Evolutionary conservation across 53 echinoderm and acorn worm genomes (phyloP), one percentile per base, ranked within the genome.

Genomic region (Arbacia lixula): DNA sequence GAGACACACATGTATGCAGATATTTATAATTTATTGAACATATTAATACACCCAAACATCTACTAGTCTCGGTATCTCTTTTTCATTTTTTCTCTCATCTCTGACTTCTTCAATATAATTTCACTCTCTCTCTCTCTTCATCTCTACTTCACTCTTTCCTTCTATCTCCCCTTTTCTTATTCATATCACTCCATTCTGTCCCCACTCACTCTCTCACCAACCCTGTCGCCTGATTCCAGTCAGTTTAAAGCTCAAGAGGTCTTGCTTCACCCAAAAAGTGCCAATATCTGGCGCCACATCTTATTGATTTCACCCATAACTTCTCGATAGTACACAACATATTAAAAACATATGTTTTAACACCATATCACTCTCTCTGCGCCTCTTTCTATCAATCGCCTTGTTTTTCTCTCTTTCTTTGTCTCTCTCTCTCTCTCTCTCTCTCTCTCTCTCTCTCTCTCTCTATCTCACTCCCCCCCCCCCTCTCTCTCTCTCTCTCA

Each of bases 191-290:
- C n/a, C n/a, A 36, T 36, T 20, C 6, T 9, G 36, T 21, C 36
- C 24, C 11, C 19, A 37, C n/a, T 66, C 35, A 17, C 37, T 19
- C 66, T 66, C n/a, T 14, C 66, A 36, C 38, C n/a, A n/a, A n/a
- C n/a, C 66, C 11, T 66, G 36, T 37, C 36, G 38, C 28, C 66
- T 27, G 1, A 35, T 37, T 66, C 21, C 6, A 21, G 14, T 36
- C 8, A 12, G 6, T 56, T 66, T 66, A 66, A 37, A 22, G 36
- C 66, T 25, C 66, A 19, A 24, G 66, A 66, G 36, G 36, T 24
- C 66, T 66, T 66, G 38, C 66, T 38, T n/a, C n/a, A n/a, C n/a
- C n/a, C n/a, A n/a, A n/a, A 66, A 66, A 66, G 66, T 66, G 66
- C 66, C 37, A 37, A 25, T 66, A 21, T n/a, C 20, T 37, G 66